Conservation (phyloP, 92 coral and sea anemone species). For the Palythoa heliodiscus region DNA sequence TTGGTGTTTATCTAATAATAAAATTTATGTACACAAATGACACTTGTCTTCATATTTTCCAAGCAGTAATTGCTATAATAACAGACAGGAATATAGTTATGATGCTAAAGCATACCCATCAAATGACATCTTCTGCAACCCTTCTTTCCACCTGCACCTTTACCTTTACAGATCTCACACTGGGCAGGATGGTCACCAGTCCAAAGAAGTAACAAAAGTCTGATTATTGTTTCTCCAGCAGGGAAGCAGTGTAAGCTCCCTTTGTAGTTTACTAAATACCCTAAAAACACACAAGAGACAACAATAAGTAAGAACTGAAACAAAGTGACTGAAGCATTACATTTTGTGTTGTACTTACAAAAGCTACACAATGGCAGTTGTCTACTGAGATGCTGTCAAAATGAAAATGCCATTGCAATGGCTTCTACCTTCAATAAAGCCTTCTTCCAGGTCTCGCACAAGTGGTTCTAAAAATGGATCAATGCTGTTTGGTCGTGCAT, state of each 20-base stretch:
- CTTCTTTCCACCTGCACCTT: slow-evolving; percentile 74
- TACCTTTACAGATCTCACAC: slow-evolving; percentile 67
- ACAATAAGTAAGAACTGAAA: slow-evolving; percentile 17
- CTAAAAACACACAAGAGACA: slow-evolving; percentile 2
- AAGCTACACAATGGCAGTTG: slow-evolving; percentile 14
- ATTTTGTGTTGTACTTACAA: slow-evolving; percentile 8
- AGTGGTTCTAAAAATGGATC: slow-evolving; percentile 72
- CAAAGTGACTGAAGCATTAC: slow-evolving; percentile 6
- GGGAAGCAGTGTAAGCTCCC: slow-evolving; percentile 55
- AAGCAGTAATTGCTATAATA: slow-evolving; percentile 11
- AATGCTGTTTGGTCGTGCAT: slow-evolving; percentile 63
- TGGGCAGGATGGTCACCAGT: slow-evolving; percentile 77
- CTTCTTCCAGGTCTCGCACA: slow-evolving; percentile 58
- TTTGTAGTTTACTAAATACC: slow-evolving; percentile 37
- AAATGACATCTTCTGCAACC: slow-evolving; percentile 68
- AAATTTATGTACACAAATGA: slow-evolving; percentile 10
- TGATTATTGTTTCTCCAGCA: slow-evolving; percentile 46
- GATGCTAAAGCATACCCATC: slow-evolving; percentile 47
- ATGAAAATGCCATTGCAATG: slow-evolving; percentile 12
- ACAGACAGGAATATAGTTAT: slow-evolving; percentile 8
- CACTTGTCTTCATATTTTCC: slow-evolving; percentile 12
- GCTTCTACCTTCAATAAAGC: slow-evolving; percentile 66
- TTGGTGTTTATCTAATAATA: slow-evolving; percentile 10
- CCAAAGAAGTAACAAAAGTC: slow-evolving; percentile 66
- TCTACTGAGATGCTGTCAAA: slow-evolving; percentile 13